A percentile compares a stretch with the other conserved stretches of the same genome.
Evolutionary conservation across 2,888 invertebrate genomes (phyloP).

Genomic region (Dyspetes luteomarginatus): DNA sequence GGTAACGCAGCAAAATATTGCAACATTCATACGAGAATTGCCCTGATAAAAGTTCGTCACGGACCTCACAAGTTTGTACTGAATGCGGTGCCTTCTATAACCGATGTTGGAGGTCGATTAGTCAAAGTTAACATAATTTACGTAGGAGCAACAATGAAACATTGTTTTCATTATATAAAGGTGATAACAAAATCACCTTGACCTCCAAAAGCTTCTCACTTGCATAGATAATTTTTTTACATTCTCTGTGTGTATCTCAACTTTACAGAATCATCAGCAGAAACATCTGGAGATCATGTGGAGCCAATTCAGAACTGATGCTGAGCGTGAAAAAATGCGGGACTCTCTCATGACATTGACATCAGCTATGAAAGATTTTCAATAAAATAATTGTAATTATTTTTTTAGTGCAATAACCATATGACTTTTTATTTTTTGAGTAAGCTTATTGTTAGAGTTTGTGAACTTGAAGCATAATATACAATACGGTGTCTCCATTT

Average conservation of each 20-base stretch:
- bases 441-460: too few relatives aligned
- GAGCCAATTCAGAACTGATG: slow-evolving; percentile 86
- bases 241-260: background rate
- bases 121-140: slow-evolving; percentile 88
- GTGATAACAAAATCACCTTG: slow-evolving; percentile 74
- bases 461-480: too few relatives aligned
- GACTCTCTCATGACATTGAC: slow-evolving; percentile 81
- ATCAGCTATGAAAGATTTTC: slow-evolving; percentile 78
- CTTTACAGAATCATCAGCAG: slow-evolving; percentile 86
- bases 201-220: too few relatives aligned
- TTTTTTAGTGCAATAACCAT: too few relatives aligned
- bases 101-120: slow-evolving; percentile 86
- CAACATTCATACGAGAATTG: slow-evolving; percentile 90
- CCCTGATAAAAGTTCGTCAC: slow-evolving; percentile 89
- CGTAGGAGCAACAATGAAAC: slow-evolving; percentile 91
- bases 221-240: background rate
- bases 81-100: slow-evolving; percentile 88
- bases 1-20: slow-evolving; percentile 88
- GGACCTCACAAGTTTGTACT: slow-evolving; percentile 90
- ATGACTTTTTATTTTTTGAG: too few relatives aligned
- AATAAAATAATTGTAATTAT: slow-evolving; percentile 68
- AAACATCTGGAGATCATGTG: slow-evolving; percentile 87
- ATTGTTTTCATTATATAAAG: slow-evolving; percentile 89
- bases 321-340: slow-evolving; percentile 86
- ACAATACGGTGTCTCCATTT: too few relatives aligned